Conservation (phyloP, 35 echinoderm and acorn worm species). For the Nesometra sesokonis region DNA sequence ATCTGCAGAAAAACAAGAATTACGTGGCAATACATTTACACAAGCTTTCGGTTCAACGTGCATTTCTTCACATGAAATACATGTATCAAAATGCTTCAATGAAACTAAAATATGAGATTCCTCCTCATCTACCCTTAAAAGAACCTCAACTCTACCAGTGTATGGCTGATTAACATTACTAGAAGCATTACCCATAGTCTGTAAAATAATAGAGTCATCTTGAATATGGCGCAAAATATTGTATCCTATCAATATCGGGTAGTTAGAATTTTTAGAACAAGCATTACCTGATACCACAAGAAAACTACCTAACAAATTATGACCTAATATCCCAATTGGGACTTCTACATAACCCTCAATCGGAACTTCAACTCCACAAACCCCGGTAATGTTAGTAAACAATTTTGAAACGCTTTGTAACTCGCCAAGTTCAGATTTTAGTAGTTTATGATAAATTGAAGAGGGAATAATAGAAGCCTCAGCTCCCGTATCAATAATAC, state of each 20-base stretch:
- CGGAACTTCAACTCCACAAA: slow-evolving; percentile 8
- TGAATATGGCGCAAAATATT: not conserved
- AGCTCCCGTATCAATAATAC: slow-evolving; percentile 45
- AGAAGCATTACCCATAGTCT: not conserved
- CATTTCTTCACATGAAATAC: too few species aligned
- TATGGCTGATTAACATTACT: not conserved
- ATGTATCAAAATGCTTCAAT: too few species aligned
- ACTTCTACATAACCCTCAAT: slow-evolving; percentile 18
- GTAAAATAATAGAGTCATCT: not conserved
- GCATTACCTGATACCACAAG: not conserved
- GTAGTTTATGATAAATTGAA: not conserved
- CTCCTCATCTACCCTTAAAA: too few species aligned
- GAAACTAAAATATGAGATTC: too few species aligned
- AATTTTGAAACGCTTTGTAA: slow-evolving; percentile 6
- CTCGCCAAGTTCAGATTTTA: not conserved
- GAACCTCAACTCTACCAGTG: not conserved
- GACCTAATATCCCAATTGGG: too few species aligned
- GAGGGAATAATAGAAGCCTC: slow-evolving; percentile 45
- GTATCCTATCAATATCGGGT: not conserved
- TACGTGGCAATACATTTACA: too few species aligned
- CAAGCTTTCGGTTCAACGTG: too few species aligned
- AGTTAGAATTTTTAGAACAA: not conserved
- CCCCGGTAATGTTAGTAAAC: not conserved
- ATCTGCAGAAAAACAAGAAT: too few species aligned
- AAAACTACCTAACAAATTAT: too few species aligned